Conservation (phyloP, 2,113 vertebrate genomes). For the Setophaga kirtlandii region DNA sequence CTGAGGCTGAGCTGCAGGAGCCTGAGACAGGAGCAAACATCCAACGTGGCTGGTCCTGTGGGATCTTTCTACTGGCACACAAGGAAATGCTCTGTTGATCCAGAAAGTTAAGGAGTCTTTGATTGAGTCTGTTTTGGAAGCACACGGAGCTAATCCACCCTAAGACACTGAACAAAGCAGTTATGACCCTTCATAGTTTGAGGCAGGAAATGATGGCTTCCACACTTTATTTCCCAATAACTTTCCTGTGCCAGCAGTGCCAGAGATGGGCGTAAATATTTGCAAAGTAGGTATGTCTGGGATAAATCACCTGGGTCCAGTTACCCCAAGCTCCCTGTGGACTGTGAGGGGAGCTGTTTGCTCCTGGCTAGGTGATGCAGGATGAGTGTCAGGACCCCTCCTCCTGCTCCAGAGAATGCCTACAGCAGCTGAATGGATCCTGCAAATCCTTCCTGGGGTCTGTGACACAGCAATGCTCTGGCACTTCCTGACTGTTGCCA, state of each 20-base stretch:
- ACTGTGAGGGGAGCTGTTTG: neutral
- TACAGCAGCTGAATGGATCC: neutral
- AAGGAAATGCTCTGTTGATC: neutral
- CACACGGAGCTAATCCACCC: neutral
- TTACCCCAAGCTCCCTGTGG: neutral
- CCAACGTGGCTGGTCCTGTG: neutral
- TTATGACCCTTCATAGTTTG: neutral
- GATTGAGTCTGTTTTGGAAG: neutral
- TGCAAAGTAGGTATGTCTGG: neutral
- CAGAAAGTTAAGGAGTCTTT: neutral
- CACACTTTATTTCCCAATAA: neutral
- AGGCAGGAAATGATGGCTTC: neutral
- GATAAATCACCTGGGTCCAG: neutral
- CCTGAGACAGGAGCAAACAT: neutral
- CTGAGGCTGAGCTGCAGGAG: neutral
- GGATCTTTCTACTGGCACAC: neutral
- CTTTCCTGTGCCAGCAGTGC: neutral
- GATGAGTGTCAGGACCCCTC: neutral
- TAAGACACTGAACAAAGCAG: neutral
- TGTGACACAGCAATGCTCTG: neutral
- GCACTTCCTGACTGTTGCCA: neutral
- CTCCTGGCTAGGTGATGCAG: neutral
- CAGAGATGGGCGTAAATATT: neutral
- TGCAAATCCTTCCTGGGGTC: neutral
- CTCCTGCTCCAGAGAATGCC: accelerated